These are phyloP conservation scores for Drosophila mayri DNA, from an alignment of 1,140 invertebrate genomes.

Conservation along the genomic window DNA sequence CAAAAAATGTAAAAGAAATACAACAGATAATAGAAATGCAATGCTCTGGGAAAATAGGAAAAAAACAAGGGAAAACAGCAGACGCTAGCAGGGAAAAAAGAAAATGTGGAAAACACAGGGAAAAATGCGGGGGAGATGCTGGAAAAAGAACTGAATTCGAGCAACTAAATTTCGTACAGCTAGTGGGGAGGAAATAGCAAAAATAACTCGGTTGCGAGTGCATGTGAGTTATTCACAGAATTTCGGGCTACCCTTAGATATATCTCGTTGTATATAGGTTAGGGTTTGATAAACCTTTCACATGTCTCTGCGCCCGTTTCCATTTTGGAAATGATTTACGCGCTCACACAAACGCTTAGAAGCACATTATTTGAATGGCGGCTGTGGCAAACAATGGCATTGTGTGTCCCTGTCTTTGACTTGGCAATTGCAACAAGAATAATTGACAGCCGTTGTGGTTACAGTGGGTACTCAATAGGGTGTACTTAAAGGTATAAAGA, in stretches of 20 bases:
- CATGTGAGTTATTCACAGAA: conserved; percentile 25
- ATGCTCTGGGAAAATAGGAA: conserved; percentile 28
- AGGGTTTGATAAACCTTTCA: conserved; percentile 3
- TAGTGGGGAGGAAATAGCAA: conserved; percentile 18
- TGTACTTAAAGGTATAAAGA: too few species aligned
- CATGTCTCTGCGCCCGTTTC: not conserved
- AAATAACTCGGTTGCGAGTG: conserved; percentile 33
- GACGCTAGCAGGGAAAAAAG: conserved; percentile 27
- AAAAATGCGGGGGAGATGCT: conserved; percentile 28
- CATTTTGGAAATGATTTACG: conserved; percentile 53
- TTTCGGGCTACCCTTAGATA: not conserved
- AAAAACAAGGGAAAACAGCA: conserved; percentile 31
- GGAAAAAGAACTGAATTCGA: conserved; percentile 11
- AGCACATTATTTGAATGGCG: conserved; percentile 57
- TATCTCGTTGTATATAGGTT: conserved; percentile 1
- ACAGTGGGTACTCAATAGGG: conserved; percentile 18
- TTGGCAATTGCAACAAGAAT: conserved; percentile 44
- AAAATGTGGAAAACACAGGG: conserved; percentile 4
- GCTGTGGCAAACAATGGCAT: conserved; percentile 41
- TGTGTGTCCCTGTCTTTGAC: conserved; percentile 17
- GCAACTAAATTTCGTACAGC: conserved; percentile 52
- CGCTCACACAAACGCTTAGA: conserved; percentile 45
- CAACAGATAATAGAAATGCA: conserved; percentile 52
- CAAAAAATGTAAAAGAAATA: conserved; percentile 45
- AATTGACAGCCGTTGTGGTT: conserved; percentile 45